Evolutionary conservation across 2,113 vertebrate species (phyloP), one percentile per base, ranked within the genome.

Genomic region (Syngnathus typhle): DNA sequence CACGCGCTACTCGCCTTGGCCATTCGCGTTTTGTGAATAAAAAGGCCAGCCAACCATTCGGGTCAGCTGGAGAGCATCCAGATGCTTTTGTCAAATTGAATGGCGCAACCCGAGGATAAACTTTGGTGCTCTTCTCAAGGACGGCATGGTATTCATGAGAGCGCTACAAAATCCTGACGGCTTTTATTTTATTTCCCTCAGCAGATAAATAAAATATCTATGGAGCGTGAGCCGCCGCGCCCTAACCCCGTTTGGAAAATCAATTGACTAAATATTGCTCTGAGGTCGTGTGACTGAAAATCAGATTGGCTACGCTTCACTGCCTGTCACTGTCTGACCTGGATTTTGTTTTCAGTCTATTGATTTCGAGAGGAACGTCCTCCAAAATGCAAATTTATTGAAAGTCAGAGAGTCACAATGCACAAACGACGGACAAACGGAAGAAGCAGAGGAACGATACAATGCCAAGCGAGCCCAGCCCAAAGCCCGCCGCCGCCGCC

Each of bases 231-330:
- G 27, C 27, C 27, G 27, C 27, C 27, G 27, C 27, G 27, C 27
- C n/a, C n/a, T n/a, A n/a, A n/a, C 74, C 69, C 60, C 49, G 19
- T 83, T 76, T 77, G 64, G 65, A 59, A 82, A 85, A 75, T 67
- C 63, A 49, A 84, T 89, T 79, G 71, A 58, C 44, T 54, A 64
- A 51, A 69, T 71, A 61, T 64, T 6, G 23, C 70, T 43, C 74
- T 12, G 46, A 75, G 80, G 68, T 77, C 74, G 68, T 69, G 66
- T 73, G 60, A 37, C 39, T 60, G 70, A 74, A 69, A 78, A 74
- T 65, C 63, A 23, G 72, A 82, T 82, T 76, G 78, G 68, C 68
- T 65, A 32, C 11, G 27, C 43, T 63, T 51, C 38, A 10, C 55
- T 23, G 64, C 65, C 64, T 69, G 79, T 49, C 46, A 61, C 16